Percentiles rank a stretch among this genome's conserved stretches.
Evolutionary conservation across 2,113 vertebrate species (phyloP).

Genomic region (Tupaia tana): DNA sequence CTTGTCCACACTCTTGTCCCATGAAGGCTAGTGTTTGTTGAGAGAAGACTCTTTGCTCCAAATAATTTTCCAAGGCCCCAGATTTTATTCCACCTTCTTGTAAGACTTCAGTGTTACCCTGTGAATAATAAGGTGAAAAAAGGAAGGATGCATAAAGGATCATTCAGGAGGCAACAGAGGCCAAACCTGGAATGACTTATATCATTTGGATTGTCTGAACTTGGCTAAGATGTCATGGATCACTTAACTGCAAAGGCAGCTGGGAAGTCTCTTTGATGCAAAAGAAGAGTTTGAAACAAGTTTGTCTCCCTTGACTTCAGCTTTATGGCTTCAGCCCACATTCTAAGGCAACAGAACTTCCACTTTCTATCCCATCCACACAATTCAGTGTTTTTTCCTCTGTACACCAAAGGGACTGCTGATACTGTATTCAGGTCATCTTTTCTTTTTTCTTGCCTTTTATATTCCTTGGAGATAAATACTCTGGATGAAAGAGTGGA

Average conservation of each 20-base stretch:
- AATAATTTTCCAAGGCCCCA: not conserved
- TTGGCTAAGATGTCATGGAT: not conserved
- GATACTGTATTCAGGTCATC: not conserved
- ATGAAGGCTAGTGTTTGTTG: not conserved
- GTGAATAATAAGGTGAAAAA: not conserved
- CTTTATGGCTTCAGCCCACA: not conserved
- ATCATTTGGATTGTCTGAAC: not conserved
- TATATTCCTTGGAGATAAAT: not conserved
- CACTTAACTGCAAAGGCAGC: not conserved
- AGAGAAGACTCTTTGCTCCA: not conserved
- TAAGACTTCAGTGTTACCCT: not conserved
- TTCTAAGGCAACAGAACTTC: not conserved
- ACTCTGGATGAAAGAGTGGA: not conserved
- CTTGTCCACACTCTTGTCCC: not conserved
- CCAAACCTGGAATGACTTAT: not conserved
- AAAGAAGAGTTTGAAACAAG: not conserved
- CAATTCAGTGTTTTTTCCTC: not conserved
- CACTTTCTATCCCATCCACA: not conserved
- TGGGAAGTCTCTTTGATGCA: not conserved
- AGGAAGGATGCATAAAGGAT: not conserved
- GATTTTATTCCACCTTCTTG: not conserved
- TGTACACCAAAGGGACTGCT: not conserved
- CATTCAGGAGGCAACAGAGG: not conserved
- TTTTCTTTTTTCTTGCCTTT: not conserved
- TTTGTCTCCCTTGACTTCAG: not conserved